These are phyloP conservation scores for Zosterops lateralis DNA, from an alignment of 2,113 vertebrate species.

Conservation along the genomic window DNA sequence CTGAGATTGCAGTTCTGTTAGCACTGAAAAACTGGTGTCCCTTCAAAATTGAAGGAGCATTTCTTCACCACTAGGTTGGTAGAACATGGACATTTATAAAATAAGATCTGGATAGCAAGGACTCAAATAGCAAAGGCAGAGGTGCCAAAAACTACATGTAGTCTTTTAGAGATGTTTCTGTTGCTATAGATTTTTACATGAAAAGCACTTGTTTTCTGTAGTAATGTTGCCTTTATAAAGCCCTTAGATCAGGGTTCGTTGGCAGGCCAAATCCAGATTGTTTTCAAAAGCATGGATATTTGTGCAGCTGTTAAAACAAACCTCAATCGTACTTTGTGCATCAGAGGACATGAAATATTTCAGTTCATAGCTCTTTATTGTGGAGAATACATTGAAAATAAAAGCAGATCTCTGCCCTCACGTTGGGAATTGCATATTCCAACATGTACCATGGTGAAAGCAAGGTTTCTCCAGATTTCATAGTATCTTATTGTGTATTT, in stretches of 20 bases:
- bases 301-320: conserved; percentile 52
- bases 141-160: conserved; percentile 22
- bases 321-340: not conserved
- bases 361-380: not conserved
- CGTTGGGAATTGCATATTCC: not conserved
- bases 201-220: conserved; percentile 23
- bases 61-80: not conserved
- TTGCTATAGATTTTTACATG: conserved; percentile 38
- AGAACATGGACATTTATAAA: not conserved
- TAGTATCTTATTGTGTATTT: not conserved
- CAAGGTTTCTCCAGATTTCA: not conserved
- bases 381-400: not conserved
- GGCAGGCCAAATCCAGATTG: conserved; percentile 27
- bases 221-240: conserved; percentile 38
- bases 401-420: not conserved
- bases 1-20: not conserved
- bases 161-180: conserved; percentile 22
- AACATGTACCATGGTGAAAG: not conserved
- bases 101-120: not conserved
- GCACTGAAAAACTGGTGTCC: not conserved
- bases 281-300: conserved; percentile 36
- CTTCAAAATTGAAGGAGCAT: not conserved
- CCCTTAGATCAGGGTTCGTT: conserved; percentile 30
- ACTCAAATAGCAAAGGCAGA: not conserved
- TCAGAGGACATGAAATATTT: not conserved